Evolutionary conservation across 2,113 vertebrate genomes (phyloP).

Genomic region (Labeo catla): DNA sequence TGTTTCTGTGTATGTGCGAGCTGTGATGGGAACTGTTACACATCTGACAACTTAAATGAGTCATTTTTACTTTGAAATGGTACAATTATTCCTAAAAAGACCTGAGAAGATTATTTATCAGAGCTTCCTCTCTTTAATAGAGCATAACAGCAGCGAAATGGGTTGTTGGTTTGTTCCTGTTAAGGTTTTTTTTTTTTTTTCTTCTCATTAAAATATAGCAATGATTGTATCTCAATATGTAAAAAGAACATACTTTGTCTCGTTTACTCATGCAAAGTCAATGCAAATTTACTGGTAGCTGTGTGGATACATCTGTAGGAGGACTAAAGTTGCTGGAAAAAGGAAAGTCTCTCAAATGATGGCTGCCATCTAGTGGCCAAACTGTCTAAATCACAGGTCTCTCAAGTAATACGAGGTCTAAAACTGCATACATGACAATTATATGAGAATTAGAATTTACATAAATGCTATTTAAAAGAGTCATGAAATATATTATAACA

Average conservation of each 20-base stretch:
- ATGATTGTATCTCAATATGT: background rate
- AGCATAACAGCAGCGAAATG: background rate
- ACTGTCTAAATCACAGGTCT: background rate
- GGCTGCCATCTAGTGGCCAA: slow-evolving; percentile 71
- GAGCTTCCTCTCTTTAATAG: background rate
- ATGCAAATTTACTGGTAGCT: background rate
- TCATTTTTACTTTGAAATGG: background rate
- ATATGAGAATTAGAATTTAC: background rate
- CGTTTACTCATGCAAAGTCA: background rate
- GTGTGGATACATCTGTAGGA: background rate
- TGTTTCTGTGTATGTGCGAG: background rate
- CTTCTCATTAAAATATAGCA: background rate
- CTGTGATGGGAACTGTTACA: background rate
- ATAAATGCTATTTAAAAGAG: background rate
- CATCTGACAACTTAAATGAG: background rate
- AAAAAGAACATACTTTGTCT: background rate
- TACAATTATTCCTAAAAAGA: background rate
- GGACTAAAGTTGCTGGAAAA: background rate
- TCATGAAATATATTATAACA: too few species aligned
- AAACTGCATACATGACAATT: background rate
- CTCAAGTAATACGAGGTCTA: background rate
- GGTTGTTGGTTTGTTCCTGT: too few species aligned
- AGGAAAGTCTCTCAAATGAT: background rate
- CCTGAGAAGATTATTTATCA: background rate
- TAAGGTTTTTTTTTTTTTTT: background rate